Evolutionary conservation across 2,888 invertebrate species (phyloP).

Genomic region (Glaucopsyche alexis): DNA sequence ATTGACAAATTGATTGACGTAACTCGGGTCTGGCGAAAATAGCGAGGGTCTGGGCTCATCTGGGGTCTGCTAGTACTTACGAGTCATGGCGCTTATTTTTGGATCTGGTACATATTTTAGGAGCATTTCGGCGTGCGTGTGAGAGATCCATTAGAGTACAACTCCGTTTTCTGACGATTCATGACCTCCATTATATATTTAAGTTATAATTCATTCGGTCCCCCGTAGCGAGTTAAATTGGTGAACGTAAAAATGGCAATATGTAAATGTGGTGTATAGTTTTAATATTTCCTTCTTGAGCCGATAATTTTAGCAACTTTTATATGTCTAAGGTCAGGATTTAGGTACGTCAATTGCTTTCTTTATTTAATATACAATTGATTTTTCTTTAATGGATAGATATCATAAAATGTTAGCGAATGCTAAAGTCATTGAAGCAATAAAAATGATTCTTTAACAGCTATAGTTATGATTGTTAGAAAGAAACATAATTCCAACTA

Average conservation of each 20-base stretch:
- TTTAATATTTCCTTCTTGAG: neutral
- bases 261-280: neutral
- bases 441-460: too few relatives aligned
- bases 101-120: constrained; percentile 24
- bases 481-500: too few relatives aligned
- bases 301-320: neutral
- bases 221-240: neutral
- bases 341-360: too few relatives aligned
- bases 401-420: too few relatives aligned
- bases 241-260: neutral
- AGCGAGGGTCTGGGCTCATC: constrained; percentile 19
- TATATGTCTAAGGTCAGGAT: too few relatives aligned
- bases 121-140: constrained; percentile 13
- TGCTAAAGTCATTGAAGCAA: too few relatives aligned
- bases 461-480: too few relatives aligned
- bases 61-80: constrained; percentile 13
- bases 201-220: neutral
- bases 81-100: constrained; percentile 13
- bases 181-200: constrained; percentile 16
- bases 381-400: too few relatives aligned
- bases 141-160: constrained; percentile 23
- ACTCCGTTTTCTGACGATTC: neutral
- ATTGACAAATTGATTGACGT: constrained; percentile 72
- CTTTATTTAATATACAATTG: too few relatives aligned
- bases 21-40: constrained; percentile 35